Base-by-base conservation (phyloP, 2,888 invertebrate genomes). In the Nomada goodeniana region DNA sequence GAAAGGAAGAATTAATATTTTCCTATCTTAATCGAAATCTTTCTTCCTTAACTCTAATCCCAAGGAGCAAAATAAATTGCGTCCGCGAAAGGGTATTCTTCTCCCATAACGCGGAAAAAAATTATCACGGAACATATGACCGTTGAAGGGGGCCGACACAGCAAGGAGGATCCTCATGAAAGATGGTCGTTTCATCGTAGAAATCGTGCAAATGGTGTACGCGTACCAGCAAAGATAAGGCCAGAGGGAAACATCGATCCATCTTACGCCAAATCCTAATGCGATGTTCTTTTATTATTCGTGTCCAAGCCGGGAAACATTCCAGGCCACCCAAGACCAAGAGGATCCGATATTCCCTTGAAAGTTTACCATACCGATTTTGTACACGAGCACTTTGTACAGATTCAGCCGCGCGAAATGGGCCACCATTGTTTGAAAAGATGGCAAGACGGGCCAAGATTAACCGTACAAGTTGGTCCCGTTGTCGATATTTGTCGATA, bases 401-500 rank as follows among this genome's bases (percentile, higher is more conserved):
- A 52, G 20, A 68, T 80, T 75, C 71, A 53, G 26, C 26, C 26
- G 36, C 18, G 60, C 59, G 60, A 71, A 59, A 67, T 29, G 29
- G 29, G 23, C 13, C 23, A n/a, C 53, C 20, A 71, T 75, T 80
- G 57, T 71, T 20, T 44, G 26, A 36, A 20, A 67, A 63, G 70
- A 63, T 53, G 67, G 10, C 53, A 36, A 36, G 50, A 13, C 10
- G 18, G 2, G 9, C 11, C 20, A 52, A 61, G 80, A 80, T 74
- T 67, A 80, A 57, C 79, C 52, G 60, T 61, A 29, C 64, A 74
- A 67, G 36, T 61, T 71, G 52, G 52, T 50, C 42, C 52, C 0
- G 64, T 63, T 68, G 52, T 36, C 60, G 61, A 80, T 75, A 67
- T 55, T 75, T 53, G 61, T 44, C 74, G 50, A 70, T 80, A 67